Conservation (phyloP, 2,113 vertebrate species). For the Sardina pilchardus region DNA sequence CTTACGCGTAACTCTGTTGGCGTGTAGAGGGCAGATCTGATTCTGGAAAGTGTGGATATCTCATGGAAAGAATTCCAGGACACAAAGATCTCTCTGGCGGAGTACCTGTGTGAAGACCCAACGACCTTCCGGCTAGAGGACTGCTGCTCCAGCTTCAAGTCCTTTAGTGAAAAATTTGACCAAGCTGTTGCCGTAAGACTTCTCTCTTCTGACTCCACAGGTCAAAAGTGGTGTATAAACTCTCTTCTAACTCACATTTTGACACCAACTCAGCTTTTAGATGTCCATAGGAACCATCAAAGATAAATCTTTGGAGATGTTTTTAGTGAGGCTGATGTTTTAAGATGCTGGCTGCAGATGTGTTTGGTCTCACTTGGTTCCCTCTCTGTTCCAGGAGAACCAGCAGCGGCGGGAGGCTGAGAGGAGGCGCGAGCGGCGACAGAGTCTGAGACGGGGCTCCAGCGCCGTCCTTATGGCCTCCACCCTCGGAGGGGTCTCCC, state of each 20-base stretch:
- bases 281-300: not conserved
- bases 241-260: not conserved
- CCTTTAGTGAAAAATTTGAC: slow-evolving; percentile 72
- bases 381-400: slow-evolving; percentile 67
- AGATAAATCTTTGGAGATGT: not conserved
- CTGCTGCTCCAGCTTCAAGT: slow-evolving; percentile 75
- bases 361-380: too few species aligned
- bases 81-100: slow-evolving; percentile 62
- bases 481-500: slow-evolving; percentile 5
- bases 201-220: not conserved
- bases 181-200: slow-evolving; percentile 64
- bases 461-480: slow-evolving; percentile 55
- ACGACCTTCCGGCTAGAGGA: slow-evolving; percentile 70
- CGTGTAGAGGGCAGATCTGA: slow-evolving; percentile 65
- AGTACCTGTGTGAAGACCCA: slow-evolving; percentile 77
- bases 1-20: not conserved
- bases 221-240: not conserved
- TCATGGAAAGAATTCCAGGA: slow-evolving; percentile 56
- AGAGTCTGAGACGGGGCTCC: slow-evolving; percentile 52
- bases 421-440: slow-evolving; percentile 54
- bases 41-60: slow-evolving; percentile 55
- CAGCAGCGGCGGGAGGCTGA: slow-evolving; percentile 57
- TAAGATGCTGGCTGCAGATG: not conserved
- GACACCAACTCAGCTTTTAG: not conserved
- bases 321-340: not conserved